These are phyloP conservation scores for Dicyrtoma fusca DNA, from an alignment of 2,888 invertebrate species.

Conservation along the genomic window DNA sequence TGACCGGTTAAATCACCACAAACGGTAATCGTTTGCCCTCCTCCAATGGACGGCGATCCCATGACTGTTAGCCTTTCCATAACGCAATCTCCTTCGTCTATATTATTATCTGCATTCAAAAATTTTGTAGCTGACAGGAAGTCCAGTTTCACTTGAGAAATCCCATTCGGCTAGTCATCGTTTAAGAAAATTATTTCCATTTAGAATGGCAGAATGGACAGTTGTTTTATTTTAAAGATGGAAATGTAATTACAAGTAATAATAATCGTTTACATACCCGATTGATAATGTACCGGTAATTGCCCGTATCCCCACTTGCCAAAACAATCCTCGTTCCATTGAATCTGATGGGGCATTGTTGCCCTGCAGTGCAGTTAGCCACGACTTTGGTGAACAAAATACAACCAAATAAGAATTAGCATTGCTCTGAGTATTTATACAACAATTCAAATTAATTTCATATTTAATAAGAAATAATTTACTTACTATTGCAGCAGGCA, in stretches of 20 bases:
- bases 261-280: background rate
- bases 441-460: background rate
- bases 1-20: conserved; percentile 42
- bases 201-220: background rate
- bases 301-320: background rate
- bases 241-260: too few relatives aligned
- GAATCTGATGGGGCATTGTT: conserved; percentile 4
- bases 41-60: conserved; percentile 18
- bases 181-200: background rate
- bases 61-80: conserved; percentile 33
- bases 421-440: background rate
- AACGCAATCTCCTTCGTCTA: conserved; percentile 24
- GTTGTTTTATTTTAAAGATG: background rate
- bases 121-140: conserved; percentile 17
- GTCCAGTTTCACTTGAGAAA: conserved; percentile 45
- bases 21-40: conserved; percentile 19
- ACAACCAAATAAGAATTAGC: background rate
- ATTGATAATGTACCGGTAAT: background rate
- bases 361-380: conserved; percentile 30
- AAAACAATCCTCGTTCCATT: conserved; percentile 12
- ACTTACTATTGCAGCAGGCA: conserved; percentile 45
- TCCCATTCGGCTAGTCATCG: conserved; percentile 37
- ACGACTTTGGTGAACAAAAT: conserved; percentile 29
- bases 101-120: background rate
- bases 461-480: too few relatives aligned